Evolutionary conservation across 2,113 vertebrate species (phyloP).

Genomic region (Hyperopisus bebe): DNA sequence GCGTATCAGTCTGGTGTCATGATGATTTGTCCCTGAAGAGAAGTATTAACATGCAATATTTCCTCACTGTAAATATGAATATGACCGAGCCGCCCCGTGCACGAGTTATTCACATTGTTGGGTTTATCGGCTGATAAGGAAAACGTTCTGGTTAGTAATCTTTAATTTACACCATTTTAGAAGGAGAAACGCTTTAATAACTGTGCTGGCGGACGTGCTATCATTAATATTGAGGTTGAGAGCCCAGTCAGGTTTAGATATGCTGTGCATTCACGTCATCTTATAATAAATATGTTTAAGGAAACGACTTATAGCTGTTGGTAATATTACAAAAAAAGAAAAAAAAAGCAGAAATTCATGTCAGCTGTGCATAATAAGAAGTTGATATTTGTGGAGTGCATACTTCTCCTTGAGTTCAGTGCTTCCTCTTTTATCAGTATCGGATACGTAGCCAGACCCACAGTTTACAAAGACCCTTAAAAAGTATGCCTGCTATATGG

Average conservation of each 20-base stretch:
- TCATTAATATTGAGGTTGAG: not conserved
- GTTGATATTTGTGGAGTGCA: not conserved
- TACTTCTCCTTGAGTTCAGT: not conserved
- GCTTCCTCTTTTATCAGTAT: not conserved
- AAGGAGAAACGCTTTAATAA: not conserved
- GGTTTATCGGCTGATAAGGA: not conserved
- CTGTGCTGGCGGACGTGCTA: not conserved
- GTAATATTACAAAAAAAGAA: not conserved
- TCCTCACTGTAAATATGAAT: not conserved
- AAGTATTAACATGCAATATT: not conserved
- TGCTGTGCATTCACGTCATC: not conserved
- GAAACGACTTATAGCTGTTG: not conserved
- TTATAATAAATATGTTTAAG: not conserved
- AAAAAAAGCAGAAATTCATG: not conserved
- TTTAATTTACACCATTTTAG: not conserved
- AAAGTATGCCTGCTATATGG: not conserved
- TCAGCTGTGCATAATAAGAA: not conserved
- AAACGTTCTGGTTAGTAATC: not conserved
- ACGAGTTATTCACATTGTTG: not conserved
- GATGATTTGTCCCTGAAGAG: not conserved
- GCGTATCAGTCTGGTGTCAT: not conserved
- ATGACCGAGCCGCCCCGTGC: not conserved
- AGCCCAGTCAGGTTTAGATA: not conserved
- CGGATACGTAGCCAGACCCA: not conserved
- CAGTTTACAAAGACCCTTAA: not conserved